A percentile compares a stretch with the other conserved stretches of the same genome.
Evolutionary conservation across 2,797 vertebrate species (phyloP).

Genomic region (Podarcis siculus): DNA sequence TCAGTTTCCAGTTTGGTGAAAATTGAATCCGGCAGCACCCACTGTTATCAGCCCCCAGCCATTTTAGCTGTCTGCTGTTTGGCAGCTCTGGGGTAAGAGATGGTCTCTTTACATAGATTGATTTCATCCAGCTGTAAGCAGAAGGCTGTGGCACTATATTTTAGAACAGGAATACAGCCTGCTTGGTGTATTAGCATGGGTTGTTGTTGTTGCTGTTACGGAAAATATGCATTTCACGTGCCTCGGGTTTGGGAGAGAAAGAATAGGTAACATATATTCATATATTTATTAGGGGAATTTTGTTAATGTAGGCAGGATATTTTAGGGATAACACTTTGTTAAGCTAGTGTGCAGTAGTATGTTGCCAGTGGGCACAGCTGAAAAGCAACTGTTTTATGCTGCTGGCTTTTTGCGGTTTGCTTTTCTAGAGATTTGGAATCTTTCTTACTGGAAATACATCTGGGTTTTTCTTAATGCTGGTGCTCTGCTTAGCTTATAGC

Average conservation of each 20-base stretch:
- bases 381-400: not conserved
- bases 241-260: not conserved
- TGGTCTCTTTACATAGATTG: constrained; percentile 20
- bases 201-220: not conserved
- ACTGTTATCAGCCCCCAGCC: not conserved
- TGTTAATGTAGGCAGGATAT: constrained; percentile 15
- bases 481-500: not conserved
- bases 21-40: not conserved
- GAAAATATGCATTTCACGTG: not conserved
- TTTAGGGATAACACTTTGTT: constrained; percentile 14
- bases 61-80: constrained; percentile 19
- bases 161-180: not conserved
- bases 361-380: constrained; percentile 4
- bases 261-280: constrained; percentile 17
- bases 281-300: constrained; percentile 11
- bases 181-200: not conserved
- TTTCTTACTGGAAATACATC: constrained; percentile 36
- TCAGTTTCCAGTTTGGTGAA: constrained; percentile 19
- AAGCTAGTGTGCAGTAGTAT: not conserved
- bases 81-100: not conserved
- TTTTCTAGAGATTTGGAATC: constrained; percentile 10
- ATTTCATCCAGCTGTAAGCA: not conserved
- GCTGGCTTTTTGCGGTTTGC: not conserved
- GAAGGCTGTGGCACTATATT: not conserved
- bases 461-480: constrained; percentile 26